Conservation (phyloP, 2,113 vertebrate genomes). For the Chroicocephalus ridibundus region DNA sequence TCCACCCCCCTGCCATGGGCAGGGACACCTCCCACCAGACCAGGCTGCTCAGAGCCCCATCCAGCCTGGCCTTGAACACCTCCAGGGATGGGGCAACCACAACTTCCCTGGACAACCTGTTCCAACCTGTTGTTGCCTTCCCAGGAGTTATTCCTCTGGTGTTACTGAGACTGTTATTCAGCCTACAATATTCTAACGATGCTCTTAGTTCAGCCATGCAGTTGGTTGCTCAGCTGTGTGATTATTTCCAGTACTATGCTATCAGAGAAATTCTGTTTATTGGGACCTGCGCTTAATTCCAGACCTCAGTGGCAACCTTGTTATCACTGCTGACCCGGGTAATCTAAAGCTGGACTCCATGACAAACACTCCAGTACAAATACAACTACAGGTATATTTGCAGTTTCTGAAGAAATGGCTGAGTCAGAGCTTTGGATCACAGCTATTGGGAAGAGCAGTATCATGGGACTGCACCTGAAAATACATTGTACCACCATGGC, state of each 20-base stretch:
- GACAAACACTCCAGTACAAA: neutral
- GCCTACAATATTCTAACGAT: neutral
- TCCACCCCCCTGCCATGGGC: too few relatives aligned
- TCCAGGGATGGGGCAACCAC: too few relatives aligned
- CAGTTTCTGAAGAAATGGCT: neutral
- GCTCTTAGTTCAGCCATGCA: neutral
- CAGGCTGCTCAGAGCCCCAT: too few relatives aligned
- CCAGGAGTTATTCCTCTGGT: neutral
- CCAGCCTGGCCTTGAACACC: too few relatives aligned
- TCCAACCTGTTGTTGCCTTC: neutral
- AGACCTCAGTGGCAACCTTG: neutral
- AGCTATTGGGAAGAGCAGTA: neutral
- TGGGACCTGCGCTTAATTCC: neutral
- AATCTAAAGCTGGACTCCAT: neutral
- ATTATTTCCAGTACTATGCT: neutral
- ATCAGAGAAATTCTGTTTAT: neutral
- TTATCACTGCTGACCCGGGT: neutral
- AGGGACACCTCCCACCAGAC: too few relatives aligned
- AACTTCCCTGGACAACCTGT: too few relatives aligned
- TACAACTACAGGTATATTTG: neutral
- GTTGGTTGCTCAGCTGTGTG: neutral
- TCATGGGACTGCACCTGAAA: neutral
- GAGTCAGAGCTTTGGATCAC: neutral
- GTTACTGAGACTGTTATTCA: neutral
- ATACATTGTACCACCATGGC: rapidly evolving